Conservation (phyloP, 2,797 vertebrate genomes). For the Octomys mimax region DNA sequence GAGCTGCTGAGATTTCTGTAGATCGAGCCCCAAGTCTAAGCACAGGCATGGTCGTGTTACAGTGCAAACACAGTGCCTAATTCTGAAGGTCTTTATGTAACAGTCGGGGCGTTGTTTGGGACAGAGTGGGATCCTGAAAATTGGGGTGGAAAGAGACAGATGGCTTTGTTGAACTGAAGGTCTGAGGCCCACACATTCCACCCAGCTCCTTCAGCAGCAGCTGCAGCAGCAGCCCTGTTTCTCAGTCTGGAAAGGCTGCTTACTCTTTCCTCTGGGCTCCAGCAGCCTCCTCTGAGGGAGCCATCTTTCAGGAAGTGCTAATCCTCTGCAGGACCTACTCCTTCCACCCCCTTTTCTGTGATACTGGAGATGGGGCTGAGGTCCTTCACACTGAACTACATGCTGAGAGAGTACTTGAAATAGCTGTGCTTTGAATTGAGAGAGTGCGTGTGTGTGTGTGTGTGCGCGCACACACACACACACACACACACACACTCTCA, state of each 20-base stretch:
- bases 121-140: neutral
- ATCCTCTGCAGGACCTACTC: neutral
- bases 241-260: neutral
- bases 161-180: neutral
- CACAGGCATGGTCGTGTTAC: neutral
- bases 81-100: neutral
- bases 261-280: neutral
- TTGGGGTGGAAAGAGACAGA: neutral
- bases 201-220: neutral
- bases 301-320: neutral
- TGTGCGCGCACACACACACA: rapidly evolving
- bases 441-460: no score
- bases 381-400: neutral
- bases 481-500: neutral
- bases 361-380: neutral
- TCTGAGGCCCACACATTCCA: neutral
- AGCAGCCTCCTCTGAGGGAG: neutral
- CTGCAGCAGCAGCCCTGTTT: neutral
- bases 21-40: neutral
- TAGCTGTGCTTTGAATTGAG: neutral
- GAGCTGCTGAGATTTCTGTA: conserved; percentile 8
- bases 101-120: neutral
- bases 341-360: neutral
- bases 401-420: neutral
- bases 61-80: neutral